Evolutionary conservation across 1,140 invertebrate species (phyloP).

Genomic region (Bilobella aurantiaca): DNA sequence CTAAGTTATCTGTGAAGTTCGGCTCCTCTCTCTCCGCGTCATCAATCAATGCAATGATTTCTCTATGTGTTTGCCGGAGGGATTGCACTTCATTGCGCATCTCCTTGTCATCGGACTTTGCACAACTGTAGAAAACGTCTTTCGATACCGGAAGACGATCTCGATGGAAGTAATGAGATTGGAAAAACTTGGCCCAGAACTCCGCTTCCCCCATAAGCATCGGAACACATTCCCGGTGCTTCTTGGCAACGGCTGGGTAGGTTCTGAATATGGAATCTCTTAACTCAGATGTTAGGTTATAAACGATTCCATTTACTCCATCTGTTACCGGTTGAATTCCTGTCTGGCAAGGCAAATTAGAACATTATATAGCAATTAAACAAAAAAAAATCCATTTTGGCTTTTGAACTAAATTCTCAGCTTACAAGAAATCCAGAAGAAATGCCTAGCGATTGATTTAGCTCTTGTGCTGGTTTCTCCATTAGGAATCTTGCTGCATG

Average conservation of each 20-base stretch:
- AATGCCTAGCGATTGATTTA: slow-evolving; percentile 74
- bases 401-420: no score
- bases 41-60: slow-evolving; percentile 14
- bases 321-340: slow-evolving; percentile 95
- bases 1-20: neutral
- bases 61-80: slow-evolving; percentile 10
- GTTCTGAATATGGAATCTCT: slow-evolving; percentile 98
- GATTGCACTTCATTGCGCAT: slow-evolving; percentile 28
- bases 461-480: slow-evolving; percentile 54
- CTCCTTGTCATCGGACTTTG: slow-evolving; percentile 81
- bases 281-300: slow-evolving; percentile 92
- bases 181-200: slow-evolving; percentile 99
- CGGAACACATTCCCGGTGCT: slow-evolving; percentile 93
- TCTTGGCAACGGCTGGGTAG: slow-evolving; percentile 94
- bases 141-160: slow-evolving; percentile 79
- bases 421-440: slow-evolving; percentile 68
- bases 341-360: slow-evolving; percentile 45
- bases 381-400: slow-evolving; percentile 5
- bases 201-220: slow-evolving; percentile 87
- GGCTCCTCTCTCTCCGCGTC: neutral
- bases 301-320: slow-evolving; percentile 91
- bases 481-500: slow-evolving; percentile 53
- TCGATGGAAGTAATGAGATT: slow-evolving; percentile 98
- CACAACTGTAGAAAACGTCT: slow-evolving; percentile 93
- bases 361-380: neutral